These are phyloP conservation scores for Caenorhabditis zanzibari DNA, from an alignment of 2,888 invertebrate species.

Conservation along the genomic window DNA sequence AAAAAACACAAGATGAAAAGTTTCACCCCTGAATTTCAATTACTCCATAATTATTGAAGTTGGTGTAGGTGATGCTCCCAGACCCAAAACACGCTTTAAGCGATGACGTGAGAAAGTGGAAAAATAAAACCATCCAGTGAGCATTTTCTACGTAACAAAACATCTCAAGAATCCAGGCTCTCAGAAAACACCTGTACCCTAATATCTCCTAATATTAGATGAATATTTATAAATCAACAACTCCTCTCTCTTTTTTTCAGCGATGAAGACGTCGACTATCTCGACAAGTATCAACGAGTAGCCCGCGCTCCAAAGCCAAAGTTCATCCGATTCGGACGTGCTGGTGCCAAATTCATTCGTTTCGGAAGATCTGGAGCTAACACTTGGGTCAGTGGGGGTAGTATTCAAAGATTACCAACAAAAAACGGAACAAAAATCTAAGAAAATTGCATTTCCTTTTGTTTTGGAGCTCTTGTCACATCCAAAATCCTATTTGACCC, in stretches of 20 bases:
- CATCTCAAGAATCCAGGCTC: neutral
- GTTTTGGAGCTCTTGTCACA: neutral
- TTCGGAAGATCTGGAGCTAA: slow-evolving; percentile 77
- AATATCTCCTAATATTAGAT: neutral
- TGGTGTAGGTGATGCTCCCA: neutral
- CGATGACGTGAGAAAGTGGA: neutral
- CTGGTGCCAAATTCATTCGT: slow-evolving; percentile 80
- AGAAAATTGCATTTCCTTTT: slow-evolving; percentile 18
- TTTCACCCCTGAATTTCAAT: slow-evolving; percentile 4
- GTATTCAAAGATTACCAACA: neutral
- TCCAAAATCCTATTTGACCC: slow-evolving; percentile 23
- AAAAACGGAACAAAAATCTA: slow-evolving; percentile 19
- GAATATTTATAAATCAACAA: neutral
- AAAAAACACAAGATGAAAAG: neutral
- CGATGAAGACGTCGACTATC: slow-evolving; percentile 47
- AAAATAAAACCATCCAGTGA: neutral
- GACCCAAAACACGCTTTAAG: neutral
- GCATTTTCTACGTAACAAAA: slow-evolving; percentile 1
- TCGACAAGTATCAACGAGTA: slow-evolving; percentile 57
- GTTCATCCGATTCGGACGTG: slow-evolving; percentile 81
- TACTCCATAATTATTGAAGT: slow-evolving; percentile 5
- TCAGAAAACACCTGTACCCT: slow-evolving; percentile 4
- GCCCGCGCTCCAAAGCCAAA: slow-evolving; percentile 79
- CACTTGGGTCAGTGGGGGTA: slow-evolving; percentile 68
- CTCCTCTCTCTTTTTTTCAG: slow-evolving; percentile 31